Evolutionary conservation across 2,113 vertebrate species (phyloP).

Genomic region (Nycticorax nycticorax): DNA sequence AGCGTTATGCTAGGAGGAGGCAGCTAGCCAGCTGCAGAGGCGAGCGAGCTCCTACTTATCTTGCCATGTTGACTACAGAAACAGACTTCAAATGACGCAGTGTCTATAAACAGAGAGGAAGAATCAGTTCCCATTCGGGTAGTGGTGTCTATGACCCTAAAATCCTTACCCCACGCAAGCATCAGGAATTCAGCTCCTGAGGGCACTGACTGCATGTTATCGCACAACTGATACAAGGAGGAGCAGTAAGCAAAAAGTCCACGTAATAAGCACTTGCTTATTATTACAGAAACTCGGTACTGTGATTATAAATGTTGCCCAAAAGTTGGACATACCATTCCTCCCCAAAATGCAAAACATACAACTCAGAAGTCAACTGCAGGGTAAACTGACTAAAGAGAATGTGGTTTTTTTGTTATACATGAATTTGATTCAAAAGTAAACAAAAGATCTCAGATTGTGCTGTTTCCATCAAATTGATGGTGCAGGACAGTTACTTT

Average conservation of each 20-base stretch:
- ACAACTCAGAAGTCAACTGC: background rate
- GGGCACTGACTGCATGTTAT: background rate
- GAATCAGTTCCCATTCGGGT: background rate
- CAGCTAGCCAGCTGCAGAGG: slow-evolving; percentile 11
- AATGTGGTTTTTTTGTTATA: background rate
- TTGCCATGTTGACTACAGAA: slow-evolving; percentile 16
- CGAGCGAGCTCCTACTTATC: slow-evolving; percentile 14
- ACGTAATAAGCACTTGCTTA: background rate
- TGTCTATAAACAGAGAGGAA: slow-evolving; percentile 15
- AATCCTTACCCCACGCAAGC: background rate
- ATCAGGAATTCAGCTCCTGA: background rate
- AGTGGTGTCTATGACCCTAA: slow-evolving; percentile 12
- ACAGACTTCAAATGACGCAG: background rate
- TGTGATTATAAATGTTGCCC: background rate
- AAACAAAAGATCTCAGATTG: background rate
- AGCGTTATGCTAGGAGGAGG: background rate
- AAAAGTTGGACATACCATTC: background rate
- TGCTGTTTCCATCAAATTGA: background rate
- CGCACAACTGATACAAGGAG: background rate
- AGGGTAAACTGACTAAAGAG: background rate
- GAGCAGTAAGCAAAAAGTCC: background rate
- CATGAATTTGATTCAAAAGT: background rate
- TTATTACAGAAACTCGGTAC: background rate
- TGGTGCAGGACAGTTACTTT: background rate
- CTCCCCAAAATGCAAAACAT: background rate